Evolutionary conservation across 2,888 invertebrate genomes (phyloP), one percentile per base, ranked within the genome.

Genomic region (Cetonia aurata): DNA sequence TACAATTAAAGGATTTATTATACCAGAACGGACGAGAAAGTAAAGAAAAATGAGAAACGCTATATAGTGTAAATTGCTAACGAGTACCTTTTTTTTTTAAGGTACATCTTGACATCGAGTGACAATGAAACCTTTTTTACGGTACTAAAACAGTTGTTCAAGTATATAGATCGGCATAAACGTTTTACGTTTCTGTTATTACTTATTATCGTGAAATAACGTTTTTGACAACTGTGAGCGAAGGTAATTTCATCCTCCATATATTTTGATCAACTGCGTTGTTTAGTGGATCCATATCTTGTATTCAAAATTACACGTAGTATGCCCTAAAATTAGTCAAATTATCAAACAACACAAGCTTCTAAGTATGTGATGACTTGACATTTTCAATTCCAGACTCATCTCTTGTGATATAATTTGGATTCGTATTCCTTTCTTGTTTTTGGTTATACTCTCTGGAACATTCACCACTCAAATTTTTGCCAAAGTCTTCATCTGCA

Each of bases 1-100:
- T 65, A 65, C 52, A 52, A 65, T 65, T 65, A 65, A 59, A 17
- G 50, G 19, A 65, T 65, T 52, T 65, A 50, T 37, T 4, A 31
- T 4, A 4, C 37, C 62, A 19, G 37, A 19, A 65, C 15, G 37
- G 37, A 31, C 33, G n/a, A 50, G 33, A 48, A 15, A 65, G 50
- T 37, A 15, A 37, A 37, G 12, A 50, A 65, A 65, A 13, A 25
- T 4, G 2, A 25, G 17, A 25, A 19, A 19, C 9, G n/a, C 52
- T 52, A 12, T 25, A 19, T 9, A 12, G 52, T 52, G 25, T 19
- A 52, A 52, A 52, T 25, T 52, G 25, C 12, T 25, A 25, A 12
- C 9, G 12, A 9, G 52, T 10, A 10, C 50, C 17, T 50, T 15
- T 50, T 52, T 52, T 52, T 25, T 3, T 25, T 25, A 25, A 25